Evolutionary conservation across 2,797 vertebrate species (phyloP).

Genomic region (Ambastaia sidthimunki): DNA sequence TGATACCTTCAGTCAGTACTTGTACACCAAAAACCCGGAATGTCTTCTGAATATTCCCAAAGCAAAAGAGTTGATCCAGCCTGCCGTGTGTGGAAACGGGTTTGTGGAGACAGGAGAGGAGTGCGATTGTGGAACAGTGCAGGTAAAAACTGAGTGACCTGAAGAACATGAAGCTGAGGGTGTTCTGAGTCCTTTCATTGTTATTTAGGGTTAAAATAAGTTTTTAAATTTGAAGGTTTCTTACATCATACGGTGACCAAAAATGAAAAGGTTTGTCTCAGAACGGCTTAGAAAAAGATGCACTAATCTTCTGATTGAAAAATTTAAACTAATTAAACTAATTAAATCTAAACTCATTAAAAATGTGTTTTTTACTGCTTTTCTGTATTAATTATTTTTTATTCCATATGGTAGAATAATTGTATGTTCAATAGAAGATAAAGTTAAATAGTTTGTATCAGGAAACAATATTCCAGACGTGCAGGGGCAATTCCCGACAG

Average conservation of each 20-base stretch:
- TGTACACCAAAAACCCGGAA: slow-evolving; percentile 63
- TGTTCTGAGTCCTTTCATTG: not conserved
- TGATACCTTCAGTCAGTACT: slow-evolving; percentile 64
- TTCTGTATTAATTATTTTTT: no score
- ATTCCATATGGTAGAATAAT: not conserved
- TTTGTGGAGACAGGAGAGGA: slow-evolving; percentile 76
- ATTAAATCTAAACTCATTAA: no score
- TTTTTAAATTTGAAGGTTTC: not conserved
- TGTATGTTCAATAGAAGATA: not conserved
- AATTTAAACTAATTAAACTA: no score
- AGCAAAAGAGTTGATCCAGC: slow-evolving; percentile 47
- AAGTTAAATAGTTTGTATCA: not conserved
- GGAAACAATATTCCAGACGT: not conserved
- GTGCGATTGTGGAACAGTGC: slow-evolving; percentile 77
- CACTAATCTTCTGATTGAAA: no score
- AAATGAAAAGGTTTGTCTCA: not conserved
- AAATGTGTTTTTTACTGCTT: no score
- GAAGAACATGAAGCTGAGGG: not conserved
- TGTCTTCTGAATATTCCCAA: slow-evolving; percentile 76
- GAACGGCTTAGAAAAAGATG: no score
- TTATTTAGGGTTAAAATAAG: not conserved
- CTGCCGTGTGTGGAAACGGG: slow-evolving; percentile 75
- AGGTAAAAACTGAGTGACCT: slow-evolving; percentile 63
- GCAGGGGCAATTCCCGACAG: not conserved
- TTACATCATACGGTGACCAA: not conserved